Conservation (phyloP, 1,140 invertebrate genomes). For the Proales similis region DNA sequence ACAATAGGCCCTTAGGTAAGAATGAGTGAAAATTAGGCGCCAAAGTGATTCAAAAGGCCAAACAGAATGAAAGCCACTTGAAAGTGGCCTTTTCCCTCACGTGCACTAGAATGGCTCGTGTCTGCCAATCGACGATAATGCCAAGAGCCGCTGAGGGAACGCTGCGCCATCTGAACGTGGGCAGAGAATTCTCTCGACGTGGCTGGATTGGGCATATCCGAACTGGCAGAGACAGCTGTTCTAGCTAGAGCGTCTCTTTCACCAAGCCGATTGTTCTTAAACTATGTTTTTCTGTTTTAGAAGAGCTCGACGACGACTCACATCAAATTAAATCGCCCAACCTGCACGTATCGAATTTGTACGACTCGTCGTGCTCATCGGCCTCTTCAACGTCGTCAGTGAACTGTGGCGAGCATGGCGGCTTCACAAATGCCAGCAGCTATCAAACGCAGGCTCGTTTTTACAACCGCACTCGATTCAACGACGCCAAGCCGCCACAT, state of each 20-base stretch:
- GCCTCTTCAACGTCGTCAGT: background rate
- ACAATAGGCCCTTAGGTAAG: background rate
- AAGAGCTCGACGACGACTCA: background rate
- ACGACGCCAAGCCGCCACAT: background rate
- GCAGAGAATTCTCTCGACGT: too few relatives aligned
- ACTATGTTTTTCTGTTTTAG: background rate
- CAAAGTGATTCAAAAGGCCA: too few relatives aligned
- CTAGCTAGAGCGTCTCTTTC: too few relatives aligned
- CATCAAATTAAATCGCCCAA: background rate
- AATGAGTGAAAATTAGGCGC: background rate
- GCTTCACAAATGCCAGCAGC: background rate
- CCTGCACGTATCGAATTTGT: slow-evolving; percentile 2
- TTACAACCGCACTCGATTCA: background rate
- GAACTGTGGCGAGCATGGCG: background rate
- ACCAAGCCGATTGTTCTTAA: too few relatives aligned
- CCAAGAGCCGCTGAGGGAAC: background rate
- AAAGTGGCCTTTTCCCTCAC: too few relatives aligned
- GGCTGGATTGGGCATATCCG: too few relatives aligned
- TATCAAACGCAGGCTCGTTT: background rate
- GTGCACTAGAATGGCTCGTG: too few relatives aligned
- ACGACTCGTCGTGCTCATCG: slow-evolving; percentile 2
- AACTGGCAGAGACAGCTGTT: too few relatives aligned
- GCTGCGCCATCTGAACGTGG: too few relatives aligned
- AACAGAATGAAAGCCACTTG: too few relatives aligned
- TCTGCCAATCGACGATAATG: too few relatives aligned